Evolutionary conservation across 2,888 invertebrate genomes (phyloP), one percentile per base, ranked within the genome.

Genomic region (Hydrotaea cyrtoneurina): DNA sequence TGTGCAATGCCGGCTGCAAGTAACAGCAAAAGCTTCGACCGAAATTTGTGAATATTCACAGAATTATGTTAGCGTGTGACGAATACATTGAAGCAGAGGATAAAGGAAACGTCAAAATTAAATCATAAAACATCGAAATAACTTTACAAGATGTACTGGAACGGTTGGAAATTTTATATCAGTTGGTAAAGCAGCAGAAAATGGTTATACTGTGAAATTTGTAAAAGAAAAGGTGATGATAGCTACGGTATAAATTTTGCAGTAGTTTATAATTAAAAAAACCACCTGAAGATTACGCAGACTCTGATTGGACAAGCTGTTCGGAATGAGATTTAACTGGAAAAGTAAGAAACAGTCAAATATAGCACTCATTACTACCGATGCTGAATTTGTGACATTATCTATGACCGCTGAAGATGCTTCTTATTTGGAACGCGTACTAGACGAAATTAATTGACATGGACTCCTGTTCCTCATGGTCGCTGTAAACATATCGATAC

Each of bases 81-180:
- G 10, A 64, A 17, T 36, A 17, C 36, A 36, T 64, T 1, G 36
- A 31, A 36, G 36, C n/a, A 36, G 36, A n/a, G 19, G 64, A 36
- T 17, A 64, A 64, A 64, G 64, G 64, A 31, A 19, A 36, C n/a
- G 64, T 64, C 2, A 36, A 17, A 62, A 59, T 78, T 15, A 71
- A 55, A 50, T 17, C 59, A 46, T 13, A 62, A 62, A 19, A 72
- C 31, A 36, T 57, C 17, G 31, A 73, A 43, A 64, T 81, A n/a
- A 69, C 31, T 21, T 66, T 83, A 7, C 72, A 39, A 4, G 72
- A 81, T 31, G 77, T 78, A 8, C 55, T 13, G 39, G 13, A 8
- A 78, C 83, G 36, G 36, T 69, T 43, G 80, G 72, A 66, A 86
- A 83, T 73, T 86, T 83, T 53, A 66, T 78, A 19, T 86, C 82